Percentiles rank a stretch among this genome's conserved stretches.
These are phyloP conservation scores for Garra rufa DNA, from an alignment of 2,113 vertebrate genomes.

Conservation along the genomic window DNA sequence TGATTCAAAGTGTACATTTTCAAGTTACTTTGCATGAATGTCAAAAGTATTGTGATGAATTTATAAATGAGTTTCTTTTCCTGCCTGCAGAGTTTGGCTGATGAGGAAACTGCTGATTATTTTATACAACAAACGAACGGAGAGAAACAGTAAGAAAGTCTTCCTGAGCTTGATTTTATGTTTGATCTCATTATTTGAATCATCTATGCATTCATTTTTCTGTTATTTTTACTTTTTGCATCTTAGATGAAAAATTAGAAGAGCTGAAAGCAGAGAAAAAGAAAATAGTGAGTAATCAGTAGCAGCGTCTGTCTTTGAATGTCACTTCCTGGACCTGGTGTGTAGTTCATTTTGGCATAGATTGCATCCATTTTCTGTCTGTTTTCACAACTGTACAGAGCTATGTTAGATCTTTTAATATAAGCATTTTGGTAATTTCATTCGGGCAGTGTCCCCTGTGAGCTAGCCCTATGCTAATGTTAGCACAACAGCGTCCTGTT, in stretches of 20 bases:
- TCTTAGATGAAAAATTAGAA: conserved; percentile 91
- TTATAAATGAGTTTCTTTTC: conserved; percentile 2
- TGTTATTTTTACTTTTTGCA: conserved; percentile 33
- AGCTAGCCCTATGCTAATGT: conserved; percentile 37
- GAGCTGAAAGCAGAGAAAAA: conserved; percentile 91
- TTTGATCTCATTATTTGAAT: not conserved
- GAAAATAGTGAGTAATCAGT: conserved; percentile 91
- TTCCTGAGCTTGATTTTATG: not conserved
- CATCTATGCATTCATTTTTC: not conserved
- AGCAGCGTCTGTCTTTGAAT: not conserved
- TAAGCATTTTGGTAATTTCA: conserved; percentile 43
- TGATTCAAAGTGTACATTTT: not conserved
- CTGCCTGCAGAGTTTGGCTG: conserved; percentile 85
- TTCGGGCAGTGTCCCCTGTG: conserved; percentile 40
- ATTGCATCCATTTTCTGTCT: not conserved
- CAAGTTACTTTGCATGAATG: not conserved
- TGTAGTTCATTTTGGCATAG: conserved; percentile 19
- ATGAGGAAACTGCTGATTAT: conserved; percentile 90
- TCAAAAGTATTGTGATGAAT: not conserved
- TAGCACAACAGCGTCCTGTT: conserved; percentile 48
- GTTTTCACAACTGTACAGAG: conserved; percentile 34
- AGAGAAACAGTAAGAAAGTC: conserved; percentile 87
- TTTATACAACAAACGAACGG: conserved; percentile 89
- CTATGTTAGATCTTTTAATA: conserved; percentile 40
- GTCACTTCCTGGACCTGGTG: conserved; percentile 11